A percentile compares a stretch with the other conserved stretches of the same genome.
Conservation (phyloP, 1,140 invertebrate species). For the Harlomillsia oculata region DNA sequence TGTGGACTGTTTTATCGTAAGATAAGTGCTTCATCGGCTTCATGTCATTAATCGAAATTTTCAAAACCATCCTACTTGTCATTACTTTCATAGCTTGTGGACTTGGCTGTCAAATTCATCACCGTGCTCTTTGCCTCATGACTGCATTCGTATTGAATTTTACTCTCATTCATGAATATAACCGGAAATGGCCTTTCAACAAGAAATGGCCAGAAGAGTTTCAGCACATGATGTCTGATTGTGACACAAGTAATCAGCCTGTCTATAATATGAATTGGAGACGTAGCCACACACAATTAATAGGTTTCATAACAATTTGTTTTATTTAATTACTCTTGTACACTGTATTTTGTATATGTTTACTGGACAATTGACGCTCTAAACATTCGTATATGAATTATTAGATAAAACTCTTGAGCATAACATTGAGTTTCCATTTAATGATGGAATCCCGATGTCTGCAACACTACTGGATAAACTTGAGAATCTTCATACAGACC, state of each 20-base stretch:
- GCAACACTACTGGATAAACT: background rate
- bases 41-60: too few relatives aligned
- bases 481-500: background rate
- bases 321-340: too few relatives aligned
- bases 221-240: conserved; percentile 2
- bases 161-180: conserved; percentile 7
- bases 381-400: too few relatives aligned
- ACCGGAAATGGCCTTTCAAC: conserved; percentile 6
- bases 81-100: conserved; percentile 16
- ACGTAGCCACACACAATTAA: too few relatives aligned
- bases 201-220: conserved; percentile 5
- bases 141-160: conserved; percentile 5
- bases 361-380: too few relatives aligned
- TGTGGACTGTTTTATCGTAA: too few relatives aligned
- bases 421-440: conserved; percentile 1
- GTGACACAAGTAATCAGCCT: background rate
- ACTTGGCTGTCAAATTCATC: conserved; percentile 21
- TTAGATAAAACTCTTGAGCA: too few relatives aligned
- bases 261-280: too few relatives aligned
- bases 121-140: conserved; percentile 7
- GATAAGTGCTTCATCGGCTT: too few relatives aligned
- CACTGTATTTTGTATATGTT: too few relatives aligned
- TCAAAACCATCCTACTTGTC: too few relatives aligned
- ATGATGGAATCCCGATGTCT: conserved; percentile 6
- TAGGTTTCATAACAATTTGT: too few relatives aligned